Base-by-base conservation (phyloP, 1,140 invertebrate genomes). In the Plodia interpunctella region DNA sequence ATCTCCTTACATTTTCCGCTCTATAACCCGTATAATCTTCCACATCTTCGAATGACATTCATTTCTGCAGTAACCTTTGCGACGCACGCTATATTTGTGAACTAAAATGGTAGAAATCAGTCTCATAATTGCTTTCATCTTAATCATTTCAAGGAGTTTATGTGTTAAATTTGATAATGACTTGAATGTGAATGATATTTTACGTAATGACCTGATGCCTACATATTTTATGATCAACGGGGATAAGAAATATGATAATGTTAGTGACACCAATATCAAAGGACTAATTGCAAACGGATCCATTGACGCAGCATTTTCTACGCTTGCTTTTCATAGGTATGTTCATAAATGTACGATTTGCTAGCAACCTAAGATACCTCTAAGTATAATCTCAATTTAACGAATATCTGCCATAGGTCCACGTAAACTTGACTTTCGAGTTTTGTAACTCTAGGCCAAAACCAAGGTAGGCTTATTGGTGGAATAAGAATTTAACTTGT, bases 271-370 rank as follows among this genome's bases (percentile, higher is more conserved):
- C 0, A 58, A 51, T 3, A 49, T 8, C 8, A n/a, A 54, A 30
- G 49, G 55, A 35, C 55, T 72, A 18, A 64, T 66, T 0, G 55
- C 76, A 0, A 91, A 92, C 72, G 93, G 93, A 5, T 91, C 90
- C 2, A 91, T 93, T 9, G 77, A 89, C 38, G 89, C 90, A 6
- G 93, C 93, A 0, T 77, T 93, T 13, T 85, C 88, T 20, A 91
- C 91, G 10, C 91, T 94, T 84, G 79, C 86, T 64, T 94, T 90
- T 82, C 93, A 94, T 74, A 93, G 93, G 93, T 93, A 87, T 30
- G 19, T 64, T 32, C 20, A n/a, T n/a, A n/a, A n/a, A n/a, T n/a
- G n/a, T n/a, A n/a, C n/a, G n/a, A n/a, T n/a, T n/a, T n/a, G n/a
- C n/a, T n/a, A n/a, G n/a, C n/a, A n/a, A n/a, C n/a, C n/a, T n/a